Conservation (phyloP, 23 tunicate genomes). For the Aplidium turbinatum region DNA sequence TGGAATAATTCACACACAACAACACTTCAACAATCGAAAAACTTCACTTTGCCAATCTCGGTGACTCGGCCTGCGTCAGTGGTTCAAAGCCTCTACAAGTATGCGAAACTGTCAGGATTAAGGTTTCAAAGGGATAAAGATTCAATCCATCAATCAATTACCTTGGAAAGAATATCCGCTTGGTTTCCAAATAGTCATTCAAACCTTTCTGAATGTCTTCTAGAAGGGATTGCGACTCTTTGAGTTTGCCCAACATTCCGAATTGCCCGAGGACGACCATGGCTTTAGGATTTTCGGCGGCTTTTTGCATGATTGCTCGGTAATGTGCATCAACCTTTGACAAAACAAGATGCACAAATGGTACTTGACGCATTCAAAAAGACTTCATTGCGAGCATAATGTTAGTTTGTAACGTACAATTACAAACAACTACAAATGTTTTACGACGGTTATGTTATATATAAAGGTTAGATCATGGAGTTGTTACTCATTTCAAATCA, state of each 20-base stretch:
- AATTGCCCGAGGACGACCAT: constrained; percentile 74
- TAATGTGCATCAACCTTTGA: constrained; percentile 71
- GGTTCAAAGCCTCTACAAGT: too few relatives aligned
- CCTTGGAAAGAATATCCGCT: constrained; percentile 86
- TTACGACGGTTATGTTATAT: not conserved
- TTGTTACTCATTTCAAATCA: too few relatives aligned
- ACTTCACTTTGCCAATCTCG: too few relatives aligned
- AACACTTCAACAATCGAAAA: too few relatives aligned
- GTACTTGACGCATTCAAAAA: not conserved
- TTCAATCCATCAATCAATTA: too few relatives aligned
- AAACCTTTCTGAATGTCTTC: constrained; percentile 89
- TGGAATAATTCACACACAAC: too few relatives aligned
- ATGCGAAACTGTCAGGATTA: too few relatives aligned
- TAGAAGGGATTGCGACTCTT: constrained; percentile 58
- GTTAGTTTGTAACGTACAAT: not conserved
- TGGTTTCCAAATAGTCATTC: constrained; percentile 77
- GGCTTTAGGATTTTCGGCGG: constrained; percentile 66
- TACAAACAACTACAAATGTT: too few relatives aligned
- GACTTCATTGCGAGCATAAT: not conserved
- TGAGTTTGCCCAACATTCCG: constrained; percentile 64
- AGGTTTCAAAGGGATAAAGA: too few relatives aligned
- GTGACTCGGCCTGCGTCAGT: too few relatives aligned
- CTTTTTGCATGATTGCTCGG: constrained; percentile 56
- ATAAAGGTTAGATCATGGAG: not conserved
- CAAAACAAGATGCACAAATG: not conserved